Base-by-base conservation (phyloP, 2,113 vertebrate species). In the Collichthys lucidus region DNA sequence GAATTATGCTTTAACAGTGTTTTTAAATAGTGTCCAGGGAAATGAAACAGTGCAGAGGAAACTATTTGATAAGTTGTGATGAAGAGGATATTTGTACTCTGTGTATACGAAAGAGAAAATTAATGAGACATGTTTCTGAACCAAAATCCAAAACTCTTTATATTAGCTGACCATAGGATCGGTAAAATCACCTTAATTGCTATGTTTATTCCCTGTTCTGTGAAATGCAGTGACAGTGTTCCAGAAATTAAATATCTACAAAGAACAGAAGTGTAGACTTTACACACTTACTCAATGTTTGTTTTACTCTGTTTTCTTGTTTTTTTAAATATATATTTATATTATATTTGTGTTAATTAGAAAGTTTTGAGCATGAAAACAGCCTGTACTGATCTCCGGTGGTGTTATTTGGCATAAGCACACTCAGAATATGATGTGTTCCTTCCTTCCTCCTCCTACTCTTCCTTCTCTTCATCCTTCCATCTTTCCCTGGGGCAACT, bases 381-480 rank as follows among this genome's bases (percentile, higher is more conserved):
- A 70, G 67, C 79, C 76, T 78, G 86, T 73, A 84, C 47, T 84
- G 53, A 76, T 88, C 85, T 89, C 86, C n/a, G 46, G 65, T 78
- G 86, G 76, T 60, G 52, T 69, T 17, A 31, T 44, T 84, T 91
- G 91, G 91, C 91, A 85, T 24, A 52, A 67, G 4, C 85, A 90
- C 89, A 92, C 85, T 89, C 89, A 68, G 89, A 92, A 90, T 89
- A 53, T 29, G 74, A 77, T 67, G 75, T 61, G 24, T n/a, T 1
- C 62, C 64, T 75, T 84, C 64, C 46, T 67, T 84, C 74, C 60
- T 77, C 56, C 26, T 77, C 61, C 64, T 65, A 46, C 14, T 46
- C 44, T 14, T 46, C 44, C 44, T 46, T 14, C 44, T 46, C 56
- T 49, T 74, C 86, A 46, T 82, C 60, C 55, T 73, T 55, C 63